Conservation (phyloP, 2,113 vertebrate genomes). For the zebrafish (Danio rerio) region DNA sequence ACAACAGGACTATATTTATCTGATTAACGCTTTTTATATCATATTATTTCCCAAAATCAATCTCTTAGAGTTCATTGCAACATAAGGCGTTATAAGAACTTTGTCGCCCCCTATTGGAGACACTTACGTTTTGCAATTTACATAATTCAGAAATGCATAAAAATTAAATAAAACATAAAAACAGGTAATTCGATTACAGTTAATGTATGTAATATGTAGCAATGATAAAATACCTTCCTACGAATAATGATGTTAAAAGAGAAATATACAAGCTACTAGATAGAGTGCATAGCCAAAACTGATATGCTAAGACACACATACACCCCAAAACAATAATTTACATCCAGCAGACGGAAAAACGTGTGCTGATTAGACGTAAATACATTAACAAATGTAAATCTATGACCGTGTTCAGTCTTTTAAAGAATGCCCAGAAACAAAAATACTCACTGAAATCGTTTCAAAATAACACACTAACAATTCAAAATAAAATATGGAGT, state of each 20-base stretch:
- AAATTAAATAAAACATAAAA: no score
- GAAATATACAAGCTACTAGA: neutral
- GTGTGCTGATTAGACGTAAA: neutral
- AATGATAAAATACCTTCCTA: neutral
- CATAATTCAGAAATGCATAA: no score
- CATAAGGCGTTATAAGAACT: neutral
- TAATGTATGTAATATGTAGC: no score
- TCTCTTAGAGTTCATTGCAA: neutral
- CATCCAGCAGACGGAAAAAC: conserved; percentile 43
- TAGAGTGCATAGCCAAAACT: no score
- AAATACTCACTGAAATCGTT: neutral
- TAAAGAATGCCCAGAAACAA: neutral
- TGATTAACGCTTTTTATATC: neutral
- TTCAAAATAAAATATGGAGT: no score
- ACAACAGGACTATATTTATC: no score
- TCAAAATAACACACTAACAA: no score
- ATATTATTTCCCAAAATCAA: neutral
- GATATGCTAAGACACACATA: conserved; percentile 1
- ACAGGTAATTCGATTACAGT: no score
- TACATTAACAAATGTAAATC: neutral
- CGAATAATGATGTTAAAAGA: neutral
- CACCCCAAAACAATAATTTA: neutral
- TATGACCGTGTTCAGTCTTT: neutral
- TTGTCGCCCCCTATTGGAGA: conserved; percentile 43
- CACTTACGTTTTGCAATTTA: neutral